Evolutionary conservation across 2,797 vertebrate species (phyloP), one percentile per base, ranked within the genome.

Genomic region (Smutsia temminckii): DNA sequence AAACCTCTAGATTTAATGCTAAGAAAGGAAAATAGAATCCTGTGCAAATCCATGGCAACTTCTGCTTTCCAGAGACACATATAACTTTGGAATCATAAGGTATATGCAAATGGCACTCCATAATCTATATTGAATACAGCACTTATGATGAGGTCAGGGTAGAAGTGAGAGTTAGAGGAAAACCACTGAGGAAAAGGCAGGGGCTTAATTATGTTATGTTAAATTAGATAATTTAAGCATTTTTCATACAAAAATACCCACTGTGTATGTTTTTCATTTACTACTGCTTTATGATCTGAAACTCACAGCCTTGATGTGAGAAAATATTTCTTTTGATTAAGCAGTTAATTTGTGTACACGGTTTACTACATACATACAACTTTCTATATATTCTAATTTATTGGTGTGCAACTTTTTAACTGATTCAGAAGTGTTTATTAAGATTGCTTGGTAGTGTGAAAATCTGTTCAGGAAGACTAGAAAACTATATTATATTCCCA

Each of bases 381-480:
- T 94, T 84, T 90, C 53, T 51, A 21, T 59, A 66, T 64, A 68
- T 86, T 95, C 71, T 32, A 93, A 89, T 86, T 72, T 79, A 78
- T 16, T 85, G 46, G 12, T 27, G 8, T 78, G 25, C 71, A 85
- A 61, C 72, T 89, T 42, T 89, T 42, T 85, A 79, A 88, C 11
- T 37, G 40, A 92, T 79, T 32, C 29, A 95, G 57, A 91, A 69
- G 29, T 94, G 80, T 88, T 93, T 92, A 79, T 74, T 55, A 69
- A 88, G 51, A 78, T 92, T 91, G 40, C 27, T 69, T 88, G n/a
- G 71, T 88, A 86, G 94, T 79, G 20, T 91, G 88, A 96, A 46
- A 96, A 94, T 86, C 53, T 96, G 74, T 91, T 92, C 81, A 93
- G 51, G 49, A 87, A 91, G 25, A 89, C 42, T 91, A n/a, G 25